phyloP scores from a whole-genome alignment of 1,140 invertebrate genomes.

The Spodoptera litura region DNA sequence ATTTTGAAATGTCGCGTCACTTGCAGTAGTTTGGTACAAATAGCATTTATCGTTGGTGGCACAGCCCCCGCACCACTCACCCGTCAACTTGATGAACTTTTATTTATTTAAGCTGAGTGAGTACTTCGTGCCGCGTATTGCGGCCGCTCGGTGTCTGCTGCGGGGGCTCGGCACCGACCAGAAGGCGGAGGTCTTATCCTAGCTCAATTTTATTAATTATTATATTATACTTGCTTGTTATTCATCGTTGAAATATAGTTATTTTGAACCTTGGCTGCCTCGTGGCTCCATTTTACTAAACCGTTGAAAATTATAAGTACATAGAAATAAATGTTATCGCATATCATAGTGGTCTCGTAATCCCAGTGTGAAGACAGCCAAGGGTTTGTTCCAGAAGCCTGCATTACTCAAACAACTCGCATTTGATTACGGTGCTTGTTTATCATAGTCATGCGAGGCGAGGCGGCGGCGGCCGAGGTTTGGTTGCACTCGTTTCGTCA shows the following conservation, averaged over 20 bases:
- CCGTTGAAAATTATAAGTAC: constrained; percentile 45
- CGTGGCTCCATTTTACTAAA: constrained; percentile 29
- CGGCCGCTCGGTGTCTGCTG: constrained; percentile 43
- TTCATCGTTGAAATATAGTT: constrained; percentile 63
- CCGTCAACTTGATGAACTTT: background rate
- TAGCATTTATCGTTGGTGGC: constrained; percentile 24
- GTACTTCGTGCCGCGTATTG: no score
- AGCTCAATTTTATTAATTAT: constrained; percentile 85
- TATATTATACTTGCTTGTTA: constrained; percentile 79
- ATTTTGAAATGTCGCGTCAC: constrained; percentile 16
- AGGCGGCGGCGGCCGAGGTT: constrained; percentile 10
- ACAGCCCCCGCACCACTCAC: background rate
- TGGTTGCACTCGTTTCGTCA: constrained; percentile 54
- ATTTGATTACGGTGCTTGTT: constrained; percentile 74
- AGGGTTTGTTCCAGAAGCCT: constrained; percentile 44
- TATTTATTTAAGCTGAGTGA: constrained; percentile 15
- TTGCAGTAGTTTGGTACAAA: constrained; percentile 20
- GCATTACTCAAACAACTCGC: constrained; percentile 71
- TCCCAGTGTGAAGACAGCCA: constrained; percentile 42
- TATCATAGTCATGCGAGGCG: constrained; percentile 56
- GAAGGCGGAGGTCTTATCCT: constrained; percentile 71
- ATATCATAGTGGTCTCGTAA: constrained; percentile 41
- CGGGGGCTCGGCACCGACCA: constrained; percentile 43
- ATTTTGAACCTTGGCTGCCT: constrained; percentile 54
- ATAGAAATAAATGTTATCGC: constrained; percentile 42